Evolutionary conservation across 2,113 vertebrate species (phyloP).

Genomic region (Pseudorectes ferrugineus): DNA sequence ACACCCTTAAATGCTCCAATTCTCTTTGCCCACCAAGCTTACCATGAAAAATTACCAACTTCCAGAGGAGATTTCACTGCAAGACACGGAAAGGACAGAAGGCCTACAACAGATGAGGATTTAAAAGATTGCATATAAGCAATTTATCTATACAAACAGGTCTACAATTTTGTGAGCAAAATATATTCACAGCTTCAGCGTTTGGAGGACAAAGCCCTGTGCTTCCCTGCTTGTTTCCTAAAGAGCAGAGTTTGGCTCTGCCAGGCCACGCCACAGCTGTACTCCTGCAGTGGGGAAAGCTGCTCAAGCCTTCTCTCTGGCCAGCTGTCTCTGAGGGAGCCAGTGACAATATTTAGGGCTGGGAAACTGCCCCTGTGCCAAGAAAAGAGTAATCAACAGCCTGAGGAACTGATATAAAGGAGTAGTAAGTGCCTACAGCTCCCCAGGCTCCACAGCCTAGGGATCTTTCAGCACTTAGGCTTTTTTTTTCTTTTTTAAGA

Average conservation of each 20-base stretch:
- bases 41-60: neutral
- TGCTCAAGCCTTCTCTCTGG: rapidly evolving
- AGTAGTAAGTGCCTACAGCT: neutral
- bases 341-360: neutral
- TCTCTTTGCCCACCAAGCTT: neutral
- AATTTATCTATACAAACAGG: neutral
- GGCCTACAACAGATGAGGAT: neutral
- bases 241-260: neutral
- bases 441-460: neutral
- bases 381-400: neutral
- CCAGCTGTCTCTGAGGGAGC: neutral
- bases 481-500: too few species aligned
- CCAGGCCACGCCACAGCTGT: neutral
- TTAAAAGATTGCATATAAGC: neutral
- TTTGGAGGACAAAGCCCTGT: neutral
- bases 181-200: neutral
- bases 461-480: neutral
- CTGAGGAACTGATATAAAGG: neutral
- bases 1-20: neutral
- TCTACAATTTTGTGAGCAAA: neutral
- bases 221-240: neutral
- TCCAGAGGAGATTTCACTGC: neutral
- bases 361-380: neutral
- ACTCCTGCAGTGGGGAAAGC: neutral
- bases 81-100: neutral